Conservation (phyloP, 2,113 vertebrate species). For the Caracal caracal region DNA sequence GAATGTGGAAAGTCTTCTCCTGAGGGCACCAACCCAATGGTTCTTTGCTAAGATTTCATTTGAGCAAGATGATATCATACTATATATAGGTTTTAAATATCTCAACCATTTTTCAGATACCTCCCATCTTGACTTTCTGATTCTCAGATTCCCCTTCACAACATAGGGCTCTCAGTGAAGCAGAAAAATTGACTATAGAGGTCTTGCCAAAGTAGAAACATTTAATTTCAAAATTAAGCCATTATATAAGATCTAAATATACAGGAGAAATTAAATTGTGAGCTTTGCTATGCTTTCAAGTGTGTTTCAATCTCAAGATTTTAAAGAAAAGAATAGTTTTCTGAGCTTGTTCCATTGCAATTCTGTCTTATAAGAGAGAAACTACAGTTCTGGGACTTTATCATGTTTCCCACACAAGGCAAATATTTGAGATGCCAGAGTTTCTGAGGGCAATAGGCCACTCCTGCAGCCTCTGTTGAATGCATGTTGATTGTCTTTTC, state of each 20-base stretch:
- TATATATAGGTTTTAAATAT: background rate
- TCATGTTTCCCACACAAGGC: background rate
- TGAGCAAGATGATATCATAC: background rate
- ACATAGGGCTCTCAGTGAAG: background rate
- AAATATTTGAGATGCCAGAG: constrained; percentile 12
- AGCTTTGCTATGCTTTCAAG: background rate
- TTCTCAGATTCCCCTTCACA: background rate
- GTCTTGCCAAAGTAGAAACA: background rate
- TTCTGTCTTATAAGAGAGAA: background rate
- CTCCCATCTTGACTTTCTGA: background rate
- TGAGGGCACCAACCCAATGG: background rate
- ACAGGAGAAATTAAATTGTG: background rate
- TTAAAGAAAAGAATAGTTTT: constrained; percentile 24
- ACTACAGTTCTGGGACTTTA: background rate
- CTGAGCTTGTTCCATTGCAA: background rate
- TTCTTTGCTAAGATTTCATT: constrained; percentile 19
- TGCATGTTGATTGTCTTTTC: background rate
- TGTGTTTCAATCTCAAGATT: constrained; percentile 14
- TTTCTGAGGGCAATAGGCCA: background rate
- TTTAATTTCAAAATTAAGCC: constrained; percentile 4
- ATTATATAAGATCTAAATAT: background rate
- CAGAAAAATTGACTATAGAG: background rate
- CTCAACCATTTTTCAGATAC: background rate
- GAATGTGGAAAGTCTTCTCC: background rate
- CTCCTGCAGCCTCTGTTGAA: background rate